Evolutionary conservation across 2,888 invertebrate species (phyloP), one percentile per base, ranked within the genome.

Genomic region (Trisateles emortualis): DNA sequence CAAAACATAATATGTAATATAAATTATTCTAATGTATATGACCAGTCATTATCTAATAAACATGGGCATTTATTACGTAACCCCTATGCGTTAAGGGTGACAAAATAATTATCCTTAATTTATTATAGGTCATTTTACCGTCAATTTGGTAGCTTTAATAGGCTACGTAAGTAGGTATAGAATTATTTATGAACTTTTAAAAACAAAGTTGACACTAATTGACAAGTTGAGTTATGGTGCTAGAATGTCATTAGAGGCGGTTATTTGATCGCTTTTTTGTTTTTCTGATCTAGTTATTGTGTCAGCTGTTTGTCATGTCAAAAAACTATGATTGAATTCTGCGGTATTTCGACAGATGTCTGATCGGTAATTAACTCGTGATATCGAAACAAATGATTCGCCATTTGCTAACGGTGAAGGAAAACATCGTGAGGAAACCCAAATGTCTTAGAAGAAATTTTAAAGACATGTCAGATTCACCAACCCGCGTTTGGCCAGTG

Each of bases 181-280:
- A 63, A 71, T 62, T 53, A 63, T 58, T 65, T 65, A 65, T 59
- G 14, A 57, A 11, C 40, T 35, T 62, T 55, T 52, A 68, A 51
- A 55, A 46, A 53, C 49, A 56, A 60, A 52, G 44, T 11, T 57
- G 68, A 66, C 68, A 45, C 51, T 74, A 74, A 72, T 71, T 73
- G 74, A 74, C 63, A 61, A 9, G 56, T 52, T 72, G 63, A 74
- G 49, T 71, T 71, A 72, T 71, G 38, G 48, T 11, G 47, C 33
- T 17, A 14, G 47, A 46, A 51, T 56, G 55, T 52, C 53, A 57
- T 65, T 56, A 68, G 36, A 41, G 32, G 19, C 13, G 47, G 39
- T 53, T 48, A 53, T 53, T 42, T 30, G 30, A 36, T 52, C 19
- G 26, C 26, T 19, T 55, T 47, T 52, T 48, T 60, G 49, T 41